These are phyloP conservation scores for Molossus alvarezi DNA, from an alignment of 2,797 vertebrate genomes.

Conservation along the genomic window DNA sequence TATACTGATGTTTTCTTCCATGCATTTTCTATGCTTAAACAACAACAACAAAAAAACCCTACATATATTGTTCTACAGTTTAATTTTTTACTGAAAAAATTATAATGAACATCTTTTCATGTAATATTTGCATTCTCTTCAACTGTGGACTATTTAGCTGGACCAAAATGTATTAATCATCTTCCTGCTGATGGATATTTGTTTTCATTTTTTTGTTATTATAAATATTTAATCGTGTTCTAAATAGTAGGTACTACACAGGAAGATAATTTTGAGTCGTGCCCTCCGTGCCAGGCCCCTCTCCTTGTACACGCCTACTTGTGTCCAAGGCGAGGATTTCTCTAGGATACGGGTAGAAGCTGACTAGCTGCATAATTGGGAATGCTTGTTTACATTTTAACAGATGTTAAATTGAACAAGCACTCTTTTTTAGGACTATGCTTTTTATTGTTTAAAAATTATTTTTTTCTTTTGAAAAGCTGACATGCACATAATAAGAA, in stretches of 20 bases:
- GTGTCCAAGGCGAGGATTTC: not conserved
- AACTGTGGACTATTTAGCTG: not conserved
- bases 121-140: not conserved
- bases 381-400: not conserved
- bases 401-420: not conserved
- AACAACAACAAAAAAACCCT: not conserved
- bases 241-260: not conserved
- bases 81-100: not conserved
- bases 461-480: not conserved
- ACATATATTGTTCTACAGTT: not conserved
- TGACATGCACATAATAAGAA: not conserved
- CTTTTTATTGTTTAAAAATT: constrained; percentile 35
- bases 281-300: too few species aligned
- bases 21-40: not conserved
- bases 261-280: not conserved
- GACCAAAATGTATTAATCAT: not conserved
- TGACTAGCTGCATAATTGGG: not conserved
- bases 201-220: not conserved
- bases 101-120: constrained; percentile 12
- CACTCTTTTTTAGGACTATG: not conserved
- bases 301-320: not conserved
- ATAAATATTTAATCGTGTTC: not conserved
- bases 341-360: not conserved
- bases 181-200: not conserved
- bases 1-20: not conserved